Base-by-base conservation (phyloP, 2,888 invertebrate genomes). In the Aphidoletes aphidimyza region DNA sequence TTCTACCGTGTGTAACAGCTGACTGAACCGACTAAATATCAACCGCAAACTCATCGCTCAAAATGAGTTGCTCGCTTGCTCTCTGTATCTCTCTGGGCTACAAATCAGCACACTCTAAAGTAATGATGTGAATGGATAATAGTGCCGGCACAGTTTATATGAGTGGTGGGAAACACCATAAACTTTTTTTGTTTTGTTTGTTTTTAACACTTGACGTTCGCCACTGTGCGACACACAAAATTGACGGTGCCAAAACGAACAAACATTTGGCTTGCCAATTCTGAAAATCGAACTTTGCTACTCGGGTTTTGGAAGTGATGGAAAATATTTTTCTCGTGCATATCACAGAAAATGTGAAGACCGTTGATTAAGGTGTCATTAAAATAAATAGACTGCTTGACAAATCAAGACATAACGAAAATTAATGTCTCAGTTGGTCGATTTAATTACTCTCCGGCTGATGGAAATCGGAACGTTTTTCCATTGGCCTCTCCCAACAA, bases 81-180 rank as follows among this genome's bases (percentile, higher is more conserved):
- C 54, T 54, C 54, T 3, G 54, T 30, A 8, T 54, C 22, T 5
- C 22, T 2, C 26, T 26, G 6, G n/a, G 26, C 54, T 26, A 54
- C 54, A 54, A 54, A 54, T 54, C 6, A 69, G 34, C 11, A 34
- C 69, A 69, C 69, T 17, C 26, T 30, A 2, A 14, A 69, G 69
- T 69, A 69, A 69, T 69, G 69, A 69, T 69, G 26, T 69, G 69
- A 69, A 69, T 69, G 69, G 69, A 69, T 69, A 69, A 69, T 69
- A 69, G 69, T 69, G 69, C 34, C 34, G 69, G 69, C 69, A n/a
- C n/a, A 69, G 69, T 30, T 69, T 69, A 69, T 69, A 69, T 69
- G 17, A 69, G 69, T 69, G 26, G 26, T 30, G n/a, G n/a, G n/a
- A n/a, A n/a, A n/a, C n/a, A 1, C 30, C 54, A 54, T 30, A 26